phyloP scores from a whole-genome alignment of 2,113 vertebrate genomes.

The Carassius gibelio region DNA sequence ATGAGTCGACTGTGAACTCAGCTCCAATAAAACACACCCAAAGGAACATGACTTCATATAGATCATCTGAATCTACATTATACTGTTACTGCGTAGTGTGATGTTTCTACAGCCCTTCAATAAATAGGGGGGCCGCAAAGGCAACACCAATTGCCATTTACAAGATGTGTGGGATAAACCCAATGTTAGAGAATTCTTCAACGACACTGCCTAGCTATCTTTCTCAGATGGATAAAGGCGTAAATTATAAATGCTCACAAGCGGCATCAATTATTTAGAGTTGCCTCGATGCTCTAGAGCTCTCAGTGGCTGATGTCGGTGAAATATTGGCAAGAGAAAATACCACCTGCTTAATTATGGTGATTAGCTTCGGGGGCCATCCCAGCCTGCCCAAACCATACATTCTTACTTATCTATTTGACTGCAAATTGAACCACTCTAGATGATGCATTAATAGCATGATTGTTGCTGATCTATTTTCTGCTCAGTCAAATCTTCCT shows the following conservation, averaged over 20 bases:
- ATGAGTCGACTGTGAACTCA: not conserved
- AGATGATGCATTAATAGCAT: slow-evolving; percentile 45
- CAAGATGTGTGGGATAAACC: slow-evolving; percentile 45
- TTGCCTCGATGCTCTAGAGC: slow-evolving; percentile 62
- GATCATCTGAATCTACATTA: slow-evolving; percentile 7
- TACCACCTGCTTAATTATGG: slow-evolving; percentile 64
- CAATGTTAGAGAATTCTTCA: slow-evolving; percentile 50
- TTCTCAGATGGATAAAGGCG: slow-evolving; percentile 68
- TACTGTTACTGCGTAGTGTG: not conserved
- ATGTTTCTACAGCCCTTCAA: not conserved
- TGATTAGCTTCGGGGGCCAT: slow-evolving; percentile 56
- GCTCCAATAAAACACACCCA: not conserved
- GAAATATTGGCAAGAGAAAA: slow-evolving; percentile 57
- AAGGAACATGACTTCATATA: slow-evolving; percentile 8
- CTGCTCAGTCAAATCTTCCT: slow-evolving; percentile 34
- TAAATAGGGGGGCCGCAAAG: not conserved
- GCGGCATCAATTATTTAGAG: slow-evolving; percentile 72
- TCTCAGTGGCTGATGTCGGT: slow-evolving; percentile 62
- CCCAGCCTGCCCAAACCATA: slow-evolving; percentile 48
- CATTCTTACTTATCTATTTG: slow-evolving; percentile 55
- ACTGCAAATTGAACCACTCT: slow-evolving; percentile 47
- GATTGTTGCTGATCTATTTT: slow-evolving; percentile 49
- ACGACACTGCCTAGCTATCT: slow-evolving; percentile 54
- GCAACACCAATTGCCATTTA: slow-evolving; percentile 43
- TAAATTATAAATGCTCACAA: slow-evolving; percentile 73